phyloP scores from a whole-genome alignment of 2,113 vertebrate species.

The Rhombomys opimus region DNA sequence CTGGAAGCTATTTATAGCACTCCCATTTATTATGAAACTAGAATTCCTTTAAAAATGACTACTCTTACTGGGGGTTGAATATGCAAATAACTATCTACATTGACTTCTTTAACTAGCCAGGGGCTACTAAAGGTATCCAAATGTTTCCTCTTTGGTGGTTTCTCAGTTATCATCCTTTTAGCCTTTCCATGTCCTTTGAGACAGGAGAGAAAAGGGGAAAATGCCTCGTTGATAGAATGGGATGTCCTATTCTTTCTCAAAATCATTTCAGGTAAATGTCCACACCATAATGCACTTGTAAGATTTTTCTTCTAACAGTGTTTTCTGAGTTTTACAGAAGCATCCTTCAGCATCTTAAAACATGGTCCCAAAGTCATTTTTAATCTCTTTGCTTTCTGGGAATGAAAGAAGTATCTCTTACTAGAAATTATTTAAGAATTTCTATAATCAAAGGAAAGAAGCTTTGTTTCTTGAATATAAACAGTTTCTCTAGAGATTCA shows the following conservation, averaged over 20 bases:
- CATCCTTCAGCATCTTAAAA: constrained; percentile 28
- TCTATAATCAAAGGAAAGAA: constrained; percentile 17
- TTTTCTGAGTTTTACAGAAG: neutral
- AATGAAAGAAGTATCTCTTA: neutral
- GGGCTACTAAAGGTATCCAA: neutral
- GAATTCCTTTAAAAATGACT: constrained; percentile 51
- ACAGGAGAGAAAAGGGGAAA: neutral
- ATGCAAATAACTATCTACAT: neutral
- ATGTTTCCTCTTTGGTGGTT: neutral
- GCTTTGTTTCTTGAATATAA: constrained; percentile 35
- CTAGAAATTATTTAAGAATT: neutral
- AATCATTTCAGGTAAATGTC: neutral
- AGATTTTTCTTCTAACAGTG: neutral
- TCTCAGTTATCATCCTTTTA: neutral
- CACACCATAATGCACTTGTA: neutral
- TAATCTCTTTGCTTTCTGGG: constrained; percentile 15
- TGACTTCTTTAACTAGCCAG: neutral
- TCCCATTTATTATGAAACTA: constrained; percentile 24
- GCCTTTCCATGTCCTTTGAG: neutral
- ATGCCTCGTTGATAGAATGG: neutral
- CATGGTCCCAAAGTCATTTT: neutral
- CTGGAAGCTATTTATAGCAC: neutral
- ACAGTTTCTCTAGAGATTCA: constrained; percentile 35
- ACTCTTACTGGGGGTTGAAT: neutral
- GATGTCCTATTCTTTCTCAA: constrained; percentile 11